Percentiles rank a stretch among this genome's conserved stretches.
Evolutionary conservation across 2,888 invertebrate genomes (phyloP).

Genomic region (Steinernema hermaphroditum): DNA sequence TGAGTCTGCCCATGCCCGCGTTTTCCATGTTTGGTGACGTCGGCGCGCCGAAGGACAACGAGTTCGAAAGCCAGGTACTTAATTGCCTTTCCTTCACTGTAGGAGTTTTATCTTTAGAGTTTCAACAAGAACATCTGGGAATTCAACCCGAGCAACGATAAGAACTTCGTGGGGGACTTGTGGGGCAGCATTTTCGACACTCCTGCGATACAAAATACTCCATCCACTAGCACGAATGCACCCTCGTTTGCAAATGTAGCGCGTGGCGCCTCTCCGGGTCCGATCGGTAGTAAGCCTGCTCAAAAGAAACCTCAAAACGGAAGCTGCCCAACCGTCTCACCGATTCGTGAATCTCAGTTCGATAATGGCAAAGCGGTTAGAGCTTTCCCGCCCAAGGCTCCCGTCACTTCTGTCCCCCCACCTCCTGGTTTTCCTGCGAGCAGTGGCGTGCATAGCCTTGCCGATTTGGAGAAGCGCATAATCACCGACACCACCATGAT

Average conservation of each 20-base stretch:
- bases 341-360: neutral
- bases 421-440: neutral
- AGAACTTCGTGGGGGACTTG: neutral
- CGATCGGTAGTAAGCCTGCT: neutral
- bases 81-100: neutral
- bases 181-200: constrained; percentile 39
- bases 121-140: constrained; percentile 15
- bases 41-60: neutral
- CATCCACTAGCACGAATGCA: constrained; percentile 1
- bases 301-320: neutral
- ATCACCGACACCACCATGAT: constrained; percentile 14
- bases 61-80: neutral
- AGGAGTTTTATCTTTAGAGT: neutral
- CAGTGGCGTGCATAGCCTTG: neutral
- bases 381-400: neutral
- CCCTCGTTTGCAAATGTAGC: neutral
- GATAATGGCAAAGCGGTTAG: neutral
- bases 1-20: constrained; percentile 50
- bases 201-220: constrained; percentile 4
- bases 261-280: neutral
- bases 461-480: constrained; percentile 34
- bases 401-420: neutral
- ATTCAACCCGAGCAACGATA: neutral
- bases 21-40: constrained; percentile 37
- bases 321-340: neutral